phyloP scores from a whole-genome alignment of 2,797 vertebrate genomes.

The Chanos chanos region DNA sequence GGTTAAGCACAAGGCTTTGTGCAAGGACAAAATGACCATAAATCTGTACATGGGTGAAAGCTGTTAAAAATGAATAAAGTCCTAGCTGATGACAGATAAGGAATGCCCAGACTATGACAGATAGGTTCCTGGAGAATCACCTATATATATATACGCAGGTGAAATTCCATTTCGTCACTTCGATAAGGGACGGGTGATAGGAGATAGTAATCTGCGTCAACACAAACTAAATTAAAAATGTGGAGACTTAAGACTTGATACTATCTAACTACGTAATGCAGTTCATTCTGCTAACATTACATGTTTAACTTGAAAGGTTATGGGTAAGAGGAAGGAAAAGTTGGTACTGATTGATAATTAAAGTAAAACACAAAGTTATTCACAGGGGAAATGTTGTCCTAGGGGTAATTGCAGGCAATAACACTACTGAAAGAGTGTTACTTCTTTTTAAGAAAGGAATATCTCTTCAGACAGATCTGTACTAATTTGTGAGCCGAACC shows the following conservation, averaged over 20 bases:
- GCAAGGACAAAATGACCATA: conserved; percentile 62
- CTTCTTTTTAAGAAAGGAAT: too few species aligned
- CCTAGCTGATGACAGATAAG: conserved; percentile 77
- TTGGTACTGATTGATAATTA: conserved; percentile 53
- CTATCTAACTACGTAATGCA: conserved; percentile 71
- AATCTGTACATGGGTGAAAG: conserved; percentile 60
- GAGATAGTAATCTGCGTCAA: conserved; percentile 81
- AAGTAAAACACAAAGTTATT: conserved; percentile 48
- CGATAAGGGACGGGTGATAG: conserved; percentile 76
- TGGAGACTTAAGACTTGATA: conserved; percentile 69
- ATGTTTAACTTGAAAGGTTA: conserved; percentile 68
- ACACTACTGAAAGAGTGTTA: too few species aligned
- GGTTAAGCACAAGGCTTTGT: conserved; percentile 43
- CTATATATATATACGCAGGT: conserved; percentile 61
- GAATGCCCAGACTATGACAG: conserved; percentile 74
- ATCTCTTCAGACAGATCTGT: too few species aligned
- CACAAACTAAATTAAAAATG: conserved; percentile 83
- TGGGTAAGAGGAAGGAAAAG: conserved; percentile 48
- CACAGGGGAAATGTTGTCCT: conserved; percentile 29
- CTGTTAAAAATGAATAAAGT: conserved; percentile 75
- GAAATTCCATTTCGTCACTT: conserved; percentile 74
- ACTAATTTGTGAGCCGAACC: too few species aligned
- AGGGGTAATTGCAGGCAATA: not conserved
- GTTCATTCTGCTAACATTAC: conserved; percentile 76
- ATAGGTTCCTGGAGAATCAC: conserved; percentile 69